Evolutionary conservation across 2,797 vertebrate species (phyloP), one percentile per base, ranked within the genome.

Genomic region (Xiphorhynchus erythropygius): DNA sequence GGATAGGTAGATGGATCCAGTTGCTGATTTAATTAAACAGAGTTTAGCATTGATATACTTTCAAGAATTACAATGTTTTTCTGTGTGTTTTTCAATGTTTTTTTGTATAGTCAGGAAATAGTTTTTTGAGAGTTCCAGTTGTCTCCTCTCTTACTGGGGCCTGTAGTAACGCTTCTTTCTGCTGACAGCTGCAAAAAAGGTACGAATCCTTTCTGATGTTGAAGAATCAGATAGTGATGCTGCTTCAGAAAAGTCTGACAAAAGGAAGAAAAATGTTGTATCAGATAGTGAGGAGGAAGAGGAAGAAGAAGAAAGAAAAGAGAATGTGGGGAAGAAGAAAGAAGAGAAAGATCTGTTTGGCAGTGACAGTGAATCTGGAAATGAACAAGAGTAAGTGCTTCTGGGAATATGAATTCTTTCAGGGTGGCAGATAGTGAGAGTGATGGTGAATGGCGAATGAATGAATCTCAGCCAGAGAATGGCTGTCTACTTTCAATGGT

Each of bases 331-430:
- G 44, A 98, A 98, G 97, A 98, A 98, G 65, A 98, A 98, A 89
- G 98, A 99, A 42, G 99, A 99, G 94, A 99, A 99, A 89, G 98
- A 99, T 68, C 97, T 99, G 30, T 99, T 99, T 63, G 99, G 99
- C 76, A 99, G 99, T 68, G 99, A 99, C 94, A 99, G 99, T 84
- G 99, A 99, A 33, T 99, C 99, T 0, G 99, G 98, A 27, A 99
- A 99, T 63, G 99, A 99, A 87, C 99, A 99, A 96, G 99, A 99
- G 99, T 99, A 97, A 99, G 99, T 98, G 80, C 21, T 92, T 78
- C 44, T 82, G 84, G 62, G 39, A 60, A 23, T 84, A 4, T 21
- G 1, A 68, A 56, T 93, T 74, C 24, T 41, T 60, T 53, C 0
- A 8, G 47, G 55, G 19, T 78, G 90, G 62, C 17, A 57, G 24